phyloP scores from a whole-genome alignment of 1,140 invertebrate genomes.

The Reticulitermes speratus region DNA sequence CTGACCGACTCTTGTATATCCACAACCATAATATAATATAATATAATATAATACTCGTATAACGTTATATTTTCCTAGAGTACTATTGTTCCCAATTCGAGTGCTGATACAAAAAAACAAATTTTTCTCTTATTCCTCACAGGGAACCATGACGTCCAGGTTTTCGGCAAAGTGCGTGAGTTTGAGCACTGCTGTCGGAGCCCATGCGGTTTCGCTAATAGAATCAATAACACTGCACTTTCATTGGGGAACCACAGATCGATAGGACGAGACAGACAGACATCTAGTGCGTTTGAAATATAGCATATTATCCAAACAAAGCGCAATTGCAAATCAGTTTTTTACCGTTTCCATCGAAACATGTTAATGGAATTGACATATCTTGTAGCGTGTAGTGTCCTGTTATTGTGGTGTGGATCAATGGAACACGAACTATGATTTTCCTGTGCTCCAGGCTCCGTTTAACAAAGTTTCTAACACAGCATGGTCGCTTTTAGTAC shows the following conservation, averaged over 20 bases:
- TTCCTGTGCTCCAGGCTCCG: not conserved
- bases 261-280: not conserved
- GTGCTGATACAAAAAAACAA: too few relatives aligned
- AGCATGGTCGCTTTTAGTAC: not conserved
- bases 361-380: constrained; percentile 9
- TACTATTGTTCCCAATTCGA: too few relatives aligned
- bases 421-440: not conserved
- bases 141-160: too few relatives aligned
- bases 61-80: too few relatives aligned
- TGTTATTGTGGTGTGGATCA: not conserved
- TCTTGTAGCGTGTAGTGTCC: not conserved
- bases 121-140: too few relatives aligned
- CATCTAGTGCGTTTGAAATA: not conserved
- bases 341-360: not conserved
- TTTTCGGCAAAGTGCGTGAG: too few relatives aligned
- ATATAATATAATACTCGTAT: too few relatives aligned
- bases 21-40: too few relatives aligned
- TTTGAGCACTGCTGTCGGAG: too few relatives aligned
- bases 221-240: not conserved
- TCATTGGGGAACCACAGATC: not conserved
- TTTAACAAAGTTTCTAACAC: not conserved
- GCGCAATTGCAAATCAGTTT: not conserved
- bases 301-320: not conserved
- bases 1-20: too few relatives aligned
- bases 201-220: not conserved